phyloP scores from a whole-genome alignment of 2,888 invertebrate genomes.

The Netelia fuscicornis region DNA sequence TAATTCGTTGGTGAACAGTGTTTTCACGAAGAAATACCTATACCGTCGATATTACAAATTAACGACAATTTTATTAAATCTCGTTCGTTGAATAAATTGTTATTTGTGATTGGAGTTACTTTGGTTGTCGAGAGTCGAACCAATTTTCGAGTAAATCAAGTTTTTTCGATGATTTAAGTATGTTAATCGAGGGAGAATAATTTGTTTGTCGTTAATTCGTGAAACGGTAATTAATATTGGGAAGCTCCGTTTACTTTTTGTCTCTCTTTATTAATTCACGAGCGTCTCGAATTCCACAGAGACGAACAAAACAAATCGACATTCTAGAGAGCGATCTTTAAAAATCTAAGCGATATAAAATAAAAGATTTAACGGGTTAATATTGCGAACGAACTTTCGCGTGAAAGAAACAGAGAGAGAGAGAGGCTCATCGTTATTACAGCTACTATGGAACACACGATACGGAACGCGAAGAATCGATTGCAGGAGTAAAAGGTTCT shows the following conservation, averaged over 20 bases:
- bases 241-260: not conserved
- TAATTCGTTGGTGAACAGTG: constrained; percentile 23
- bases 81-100: too few species aligned
- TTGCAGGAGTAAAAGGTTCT: constrained; percentile 38
- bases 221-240: not conserved
- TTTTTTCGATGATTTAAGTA: not conserved
- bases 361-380: not conserved
- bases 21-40: not conserved
- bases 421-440: not conserved
- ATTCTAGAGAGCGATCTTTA: not conserved
- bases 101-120: too few species aligned
- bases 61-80: not conserved
- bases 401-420: not conserved
- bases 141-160: too few species aligned
- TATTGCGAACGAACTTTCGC: constrained; percentile 1
- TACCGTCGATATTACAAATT: constrained; percentile 24
- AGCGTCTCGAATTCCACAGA: not conserved
- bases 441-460: constrained; percentile 12
- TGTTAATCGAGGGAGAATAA: not conserved
- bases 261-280: not conserved
- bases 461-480: constrained; percentile 39
- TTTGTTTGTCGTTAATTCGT: not conserved
- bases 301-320: not conserved
- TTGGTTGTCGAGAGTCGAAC: too few species aligned
- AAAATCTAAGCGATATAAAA: not conserved